Base-by-base conservation (phyloP, 2,113 vertebrate species). In the Oreochromis tanganicae region DNA sequence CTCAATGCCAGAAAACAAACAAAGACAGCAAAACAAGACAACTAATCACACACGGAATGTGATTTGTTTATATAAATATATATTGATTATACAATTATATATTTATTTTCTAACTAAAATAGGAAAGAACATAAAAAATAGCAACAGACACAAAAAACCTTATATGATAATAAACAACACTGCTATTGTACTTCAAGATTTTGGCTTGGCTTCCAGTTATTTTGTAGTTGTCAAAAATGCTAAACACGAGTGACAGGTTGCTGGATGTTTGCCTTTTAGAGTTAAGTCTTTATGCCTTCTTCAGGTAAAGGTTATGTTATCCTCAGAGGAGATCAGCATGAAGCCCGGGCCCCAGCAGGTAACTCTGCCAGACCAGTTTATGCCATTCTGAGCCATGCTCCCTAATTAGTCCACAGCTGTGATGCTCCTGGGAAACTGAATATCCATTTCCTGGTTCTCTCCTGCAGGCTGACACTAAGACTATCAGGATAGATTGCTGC, bases 341-440 rank as follows among this genome's bases (percentile, higher is more conserved):
- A 46, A 73, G 57, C 81, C 68, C 24, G 83, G 81, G 80, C 68
- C 90, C 46, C 94, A 93, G 91, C 91, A 89, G 92, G 94, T 87
- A 91, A 83, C 81, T 36, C 56, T 14, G 68, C 80, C 82, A 81
- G 81, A 79, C 85, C 78, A 48, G 81, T 83, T 88, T 80, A 80
- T 80, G 80, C 81, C 81, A 85, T 87, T 85, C 85, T 91, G 84
- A 88, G 84, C 50, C 52, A 57, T 59, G 63, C 85, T 92, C 79
- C 41, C 93, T 93, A 91, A 95, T 95, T 93, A 93, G 92, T 90
- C 46, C 88, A 86, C 89, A 91, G 93, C 92, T 93, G 93, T 59
- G 89, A 91, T 83, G 82, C 92, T 91, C 87, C 90, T 93, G 94
- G 88, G 90, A 87, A 90, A 57, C 61, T 29, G 48, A 66, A 85